phyloP scores from a whole-genome alignment of 2,113 vertebrate species.

The Pampusana beccarii region DNA sequence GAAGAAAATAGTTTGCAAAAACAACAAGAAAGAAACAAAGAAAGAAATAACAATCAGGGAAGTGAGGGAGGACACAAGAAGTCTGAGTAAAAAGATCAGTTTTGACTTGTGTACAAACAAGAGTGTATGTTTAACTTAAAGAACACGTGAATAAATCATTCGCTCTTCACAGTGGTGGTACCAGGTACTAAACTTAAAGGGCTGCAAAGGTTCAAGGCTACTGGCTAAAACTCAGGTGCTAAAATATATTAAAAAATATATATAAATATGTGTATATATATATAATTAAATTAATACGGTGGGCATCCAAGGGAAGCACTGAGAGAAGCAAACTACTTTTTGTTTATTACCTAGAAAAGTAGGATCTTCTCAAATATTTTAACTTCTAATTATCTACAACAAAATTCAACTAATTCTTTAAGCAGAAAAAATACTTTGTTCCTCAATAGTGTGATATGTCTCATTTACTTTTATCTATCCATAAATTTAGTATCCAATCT shows the following conservation, averaged over 20 bases:
- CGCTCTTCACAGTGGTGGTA: background rate
- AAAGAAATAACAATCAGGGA: background rate
- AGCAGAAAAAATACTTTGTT: background rate
- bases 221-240: background rate
- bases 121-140: background rate
- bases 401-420: background rate
- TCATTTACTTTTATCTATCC: background rate
- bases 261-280: no score
- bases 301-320: background rate
- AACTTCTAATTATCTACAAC: background rate
- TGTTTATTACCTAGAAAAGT: background rate
- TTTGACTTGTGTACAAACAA: background rate
- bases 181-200: background rate
- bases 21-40: background rate
- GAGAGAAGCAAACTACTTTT: background rate
- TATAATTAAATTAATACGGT: background rate
- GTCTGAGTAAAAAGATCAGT: background rate
- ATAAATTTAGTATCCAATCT: background rate
- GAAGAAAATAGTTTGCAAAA: background rate
- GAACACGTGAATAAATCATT: rapidly evolving
- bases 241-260: background rate
- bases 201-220: background rate
- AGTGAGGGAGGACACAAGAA: background rate
- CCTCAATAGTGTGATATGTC: background rate
- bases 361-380: background rate